Conservation (phyloP, 2,888 invertebrate genomes). For the Metalampra italica region DNA sequence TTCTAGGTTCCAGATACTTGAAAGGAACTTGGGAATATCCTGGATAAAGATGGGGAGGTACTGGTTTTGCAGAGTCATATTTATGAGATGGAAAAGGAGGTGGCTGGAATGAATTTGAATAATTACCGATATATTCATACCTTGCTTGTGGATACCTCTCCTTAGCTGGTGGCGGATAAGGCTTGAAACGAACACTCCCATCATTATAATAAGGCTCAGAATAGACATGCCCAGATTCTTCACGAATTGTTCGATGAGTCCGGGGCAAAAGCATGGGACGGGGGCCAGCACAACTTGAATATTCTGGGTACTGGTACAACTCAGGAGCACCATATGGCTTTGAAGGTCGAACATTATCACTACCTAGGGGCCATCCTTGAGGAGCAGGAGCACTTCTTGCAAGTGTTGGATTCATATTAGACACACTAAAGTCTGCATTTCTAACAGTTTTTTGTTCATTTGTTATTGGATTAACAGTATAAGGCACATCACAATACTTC, state of each 20-base stretch:
- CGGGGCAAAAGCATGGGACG: constrained; percentile 46
- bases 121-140: constrained; percentile 70
- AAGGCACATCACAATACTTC: constrained; percentile 75
- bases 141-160: constrained; percentile 61
- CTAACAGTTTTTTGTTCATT: constrained; percentile 62
- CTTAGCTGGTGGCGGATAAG: constrained; percentile 58
- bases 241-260: constrained; percentile 46
- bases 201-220: constrained; percentile 58
- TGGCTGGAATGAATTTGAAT: constrained; percentile 57
- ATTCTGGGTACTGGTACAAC: constrained; percentile 60
- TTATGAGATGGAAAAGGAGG: constrained; percentile 51
- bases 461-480: constrained; percentile 51
- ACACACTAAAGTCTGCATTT: constrained; percentile 51
- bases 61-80: constrained; percentile 59
- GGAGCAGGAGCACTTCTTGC: constrained; percentile 36
- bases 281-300: constrained; percentile 52
- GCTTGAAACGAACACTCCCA: constrained; percentile 59
- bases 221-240: constrained; percentile 53
- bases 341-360: constrained; percentile 45
- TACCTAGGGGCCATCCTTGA: constrained; percentile 47
- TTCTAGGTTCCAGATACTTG: constrained; percentile 60
- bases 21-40: constrained; percentile 50
- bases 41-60: constrained; percentile 51
- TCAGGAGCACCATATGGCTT: constrained; percentile 57
- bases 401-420: constrained; percentile 46